Evolutionary conservation across 2,113 vertebrate species (phyloP).

Genomic region (Lota lota): DNA sequence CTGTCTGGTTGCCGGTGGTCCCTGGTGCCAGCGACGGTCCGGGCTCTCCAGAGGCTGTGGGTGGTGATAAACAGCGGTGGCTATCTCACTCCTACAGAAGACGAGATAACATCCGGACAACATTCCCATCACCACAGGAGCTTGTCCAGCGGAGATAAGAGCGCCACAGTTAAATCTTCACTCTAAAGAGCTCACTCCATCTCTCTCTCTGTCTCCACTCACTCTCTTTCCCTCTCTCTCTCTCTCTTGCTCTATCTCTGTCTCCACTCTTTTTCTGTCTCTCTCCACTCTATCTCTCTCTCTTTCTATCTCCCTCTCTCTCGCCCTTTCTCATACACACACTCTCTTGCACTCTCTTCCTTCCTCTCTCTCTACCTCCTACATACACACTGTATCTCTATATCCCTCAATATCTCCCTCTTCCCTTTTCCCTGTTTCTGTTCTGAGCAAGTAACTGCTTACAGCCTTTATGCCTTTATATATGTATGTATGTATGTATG

Average conservation of each 20-base stretch:
- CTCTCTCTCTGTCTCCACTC: not conserved
- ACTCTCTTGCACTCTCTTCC: slow-evolving; percentile 6
- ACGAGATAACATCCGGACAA: slow-evolving; percentile 68
- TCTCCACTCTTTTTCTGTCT: not conserved
- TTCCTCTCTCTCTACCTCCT: not conserved
- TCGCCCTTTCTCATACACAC: not conserved
- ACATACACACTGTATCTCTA: not conserved
- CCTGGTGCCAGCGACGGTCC: slow-evolving; percentile 54
- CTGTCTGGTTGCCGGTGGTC: slow-evolving; percentile 33
- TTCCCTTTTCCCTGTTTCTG: not conserved
- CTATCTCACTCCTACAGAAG: slow-evolving; percentile 64
- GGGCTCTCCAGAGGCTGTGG: slow-evolving; percentile 50
- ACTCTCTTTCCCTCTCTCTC: not conserved
- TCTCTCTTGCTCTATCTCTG: not conserved
- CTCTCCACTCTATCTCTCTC: not conserved
- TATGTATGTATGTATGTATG: not conserved
- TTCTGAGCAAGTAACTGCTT: not conserved
- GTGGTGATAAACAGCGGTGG: slow-evolving; percentile 56
- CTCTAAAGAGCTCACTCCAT: not conserved
- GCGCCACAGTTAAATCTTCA: slow-evolving; percentile 26
- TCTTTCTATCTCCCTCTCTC: not conserved
- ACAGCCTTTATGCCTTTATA: not conserved
- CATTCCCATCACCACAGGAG: slow-evolving; percentile 62
- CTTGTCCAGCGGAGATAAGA: slow-evolving; percentile 64
- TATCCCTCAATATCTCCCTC: not conserved